These are phyloP conservation scores for Amblyopsis hoosieri DNA, from an alignment of 2,797 vertebrate species.

Conservation along the genomic window DNA sequence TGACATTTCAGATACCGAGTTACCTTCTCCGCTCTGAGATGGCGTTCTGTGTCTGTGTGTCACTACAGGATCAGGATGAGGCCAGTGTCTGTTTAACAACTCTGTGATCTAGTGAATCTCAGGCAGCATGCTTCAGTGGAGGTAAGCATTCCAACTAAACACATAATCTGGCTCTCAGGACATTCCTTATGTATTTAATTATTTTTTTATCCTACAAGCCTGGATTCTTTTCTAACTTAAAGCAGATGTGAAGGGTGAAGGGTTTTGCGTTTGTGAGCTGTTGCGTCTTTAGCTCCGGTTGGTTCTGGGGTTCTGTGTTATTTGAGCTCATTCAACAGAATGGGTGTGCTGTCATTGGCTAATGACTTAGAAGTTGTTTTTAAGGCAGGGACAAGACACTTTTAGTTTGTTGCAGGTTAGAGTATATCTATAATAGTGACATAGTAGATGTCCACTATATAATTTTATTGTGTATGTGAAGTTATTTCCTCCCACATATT, in stretches of 20 bases:
- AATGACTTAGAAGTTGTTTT: constrained; percentile 31
- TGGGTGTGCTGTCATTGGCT: constrained; percentile 45
- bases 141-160: constrained; percentile 55
- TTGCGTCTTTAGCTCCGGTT: constrained; percentile 29
- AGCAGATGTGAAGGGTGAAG: constrained; percentile 63
- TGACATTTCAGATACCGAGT: no score
- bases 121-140: constrained; percentile 48
- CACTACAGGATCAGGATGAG: constrained; percentile 51
- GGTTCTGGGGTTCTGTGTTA: constrained; percentile 35
- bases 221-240: constrained; percentile 51
- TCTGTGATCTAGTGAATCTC: constrained; percentile 29
- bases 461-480: constrained; percentile 5
- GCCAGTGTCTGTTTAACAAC: constrained; percentile 21
- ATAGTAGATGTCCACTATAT: constrained; percentile 2
- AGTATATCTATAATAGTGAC: constrained; percentile 41
- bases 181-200: constrained; percentile 51
- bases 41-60: constrained; percentile 5
- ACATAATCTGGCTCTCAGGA: constrained; percentile 10
- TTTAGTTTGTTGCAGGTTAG: constrained; percentile 14
- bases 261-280: constrained; percentile 31
- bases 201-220: constrained; percentile 23
- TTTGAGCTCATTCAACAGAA: constrained; percentile 36
- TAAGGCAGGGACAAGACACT: constrained; percentile 16
- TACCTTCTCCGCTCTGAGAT: background rate
- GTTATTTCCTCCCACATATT: constrained; percentile 3